These are phyloP conservation scores for Cavia porcellus DNA, from an alignment of 2,113 vertebrate genomes.

Conservation along the genomic window DNA sequence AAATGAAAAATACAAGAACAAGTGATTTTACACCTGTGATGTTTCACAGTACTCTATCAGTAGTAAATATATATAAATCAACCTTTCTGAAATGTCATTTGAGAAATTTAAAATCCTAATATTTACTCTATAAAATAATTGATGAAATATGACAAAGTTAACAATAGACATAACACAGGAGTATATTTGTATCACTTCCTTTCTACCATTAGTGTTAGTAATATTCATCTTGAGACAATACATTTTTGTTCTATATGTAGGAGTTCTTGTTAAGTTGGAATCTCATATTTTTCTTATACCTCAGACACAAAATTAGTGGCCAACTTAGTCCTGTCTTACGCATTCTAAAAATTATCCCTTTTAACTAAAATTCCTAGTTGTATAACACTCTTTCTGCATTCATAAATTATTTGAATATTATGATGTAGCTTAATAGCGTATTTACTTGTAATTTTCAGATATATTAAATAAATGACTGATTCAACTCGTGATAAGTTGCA, in stretches of 20 bases:
- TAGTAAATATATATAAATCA: constrained; percentile 79
- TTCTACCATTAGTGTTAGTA: background rate
- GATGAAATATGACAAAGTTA: constrained; percentile 74
- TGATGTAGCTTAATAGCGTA: background rate
- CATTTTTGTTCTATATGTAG: background rate
- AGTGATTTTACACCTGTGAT: constrained; percentile 79
- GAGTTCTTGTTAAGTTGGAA: background rate
- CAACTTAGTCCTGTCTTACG: background rate
- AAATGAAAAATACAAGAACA: constrained; percentile 81
- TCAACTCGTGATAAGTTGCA: background rate
- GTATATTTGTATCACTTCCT: background rate
- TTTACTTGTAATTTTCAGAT: background rate
- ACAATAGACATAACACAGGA: constrained; percentile 73
- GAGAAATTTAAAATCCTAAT: constrained; percentile 80
- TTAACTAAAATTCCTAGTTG: constrained; percentile 33
- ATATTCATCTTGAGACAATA: constrained; percentile 9
- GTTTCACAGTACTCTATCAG: constrained; percentile 84
- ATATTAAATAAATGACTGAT: background rate
- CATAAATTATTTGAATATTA: background rate
- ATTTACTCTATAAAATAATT: constrained; percentile 77
- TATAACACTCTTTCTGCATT: background rate
- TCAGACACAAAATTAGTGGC: background rate
- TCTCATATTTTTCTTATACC: background rate
- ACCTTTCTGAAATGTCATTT: constrained; percentile 73
- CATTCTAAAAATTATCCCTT: background rate